Conservation (phyloP, 2,888 invertebrate genomes). For the Podotricha telesiphe region DNA sequence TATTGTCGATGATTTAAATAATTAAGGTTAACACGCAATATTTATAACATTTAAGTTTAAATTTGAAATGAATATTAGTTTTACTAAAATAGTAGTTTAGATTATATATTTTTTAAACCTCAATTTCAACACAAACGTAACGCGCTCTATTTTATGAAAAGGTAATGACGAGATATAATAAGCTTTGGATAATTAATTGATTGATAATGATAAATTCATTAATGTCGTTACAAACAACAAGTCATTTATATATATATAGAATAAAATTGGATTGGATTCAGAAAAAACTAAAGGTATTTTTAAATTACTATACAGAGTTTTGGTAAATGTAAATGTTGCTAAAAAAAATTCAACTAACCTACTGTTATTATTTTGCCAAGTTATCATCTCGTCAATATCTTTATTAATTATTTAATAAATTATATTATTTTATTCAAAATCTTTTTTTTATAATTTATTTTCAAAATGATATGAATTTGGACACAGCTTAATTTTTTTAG, state of each 20-base stretch:
- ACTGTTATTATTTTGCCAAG: too few relatives aligned
- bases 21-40: constrained; percentile 21
- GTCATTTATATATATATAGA: too few relatives aligned
- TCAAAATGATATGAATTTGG: constrained; percentile 37
- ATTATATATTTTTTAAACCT: neutral
- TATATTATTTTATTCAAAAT: neutral
- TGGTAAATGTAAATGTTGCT: too few relatives aligned
- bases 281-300: too few relatives aligned
- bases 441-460: neutral
- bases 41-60: constrained; percentile 7
- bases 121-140: neutral
- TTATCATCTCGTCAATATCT: constrained; percentile 3
- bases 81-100: neutral
- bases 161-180: constrained; percentile 3
- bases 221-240: too few relatives aligned
- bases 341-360: too few relatives aligned
- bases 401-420: neutral
- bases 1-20: constrained; percentile 55
- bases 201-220: too few relatives aligned
- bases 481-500: constrained; percentile 26
- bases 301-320: too few relatives aligned
- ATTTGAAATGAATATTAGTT: constrained; percentile 9
- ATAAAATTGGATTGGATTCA: too few relatives aligned
- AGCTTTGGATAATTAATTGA: neutral
- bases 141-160: neutral